phyloP scores from a whole-genome alignment of 1,140 invertebrate genomes.

The Drosophila arawakana region DNA sequence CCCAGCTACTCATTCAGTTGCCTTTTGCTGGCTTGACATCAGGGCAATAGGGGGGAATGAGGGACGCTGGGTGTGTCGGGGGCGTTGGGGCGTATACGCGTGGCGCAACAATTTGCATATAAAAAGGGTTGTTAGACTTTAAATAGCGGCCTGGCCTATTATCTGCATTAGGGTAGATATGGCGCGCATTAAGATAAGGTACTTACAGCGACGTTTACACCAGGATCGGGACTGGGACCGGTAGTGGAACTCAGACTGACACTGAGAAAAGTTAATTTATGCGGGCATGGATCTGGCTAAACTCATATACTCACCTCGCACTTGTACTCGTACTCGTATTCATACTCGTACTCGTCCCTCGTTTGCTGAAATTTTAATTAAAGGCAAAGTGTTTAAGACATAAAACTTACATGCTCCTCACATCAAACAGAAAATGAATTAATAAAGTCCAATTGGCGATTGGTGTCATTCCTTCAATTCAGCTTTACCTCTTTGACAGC shows the following conservation, averaged over 20 bases:
- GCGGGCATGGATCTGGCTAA: slow-evolving; percentile 59
- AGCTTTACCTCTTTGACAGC: slow-evolving; percentile 1
- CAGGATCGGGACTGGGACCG: slow-evolving; percentile 27
- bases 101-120: slow-evolving; percentile 81
- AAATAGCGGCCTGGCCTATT: slow-evolving; percentile 79
- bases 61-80: slow-evolving; percentile 24
- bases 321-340: background rate
- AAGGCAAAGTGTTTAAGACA: slow-evolving; percentile 68
- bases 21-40: slow-evolving; percentile 13
- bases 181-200: slow-evolving; percentile 80
- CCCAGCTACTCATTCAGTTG: slow-evolving; percentile 35
- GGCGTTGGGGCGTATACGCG: slow-evolving; percentile 68
- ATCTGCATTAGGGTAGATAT: slow-evolving; percentile 81
- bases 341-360: background rate
- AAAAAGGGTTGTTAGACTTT: slow-evolving; percentile 83
- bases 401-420: slow-evolving; percentile 20
- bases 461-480: background rate
- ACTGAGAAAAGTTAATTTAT: slow-evolving; percentile 73
- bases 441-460: slow-evolving; percentile 19
- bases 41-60: background rate
- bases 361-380: slow-evolving; percentile 80
- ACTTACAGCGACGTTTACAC: slow-evolving; percentile 75
- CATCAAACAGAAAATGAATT: slow-evolving; percentile 39
- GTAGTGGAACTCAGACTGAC: slow-evolving; percentile 28
- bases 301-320: background rate